These are phyloP conservation scores for Oscheius sp. DNA, from an alignment of 2,888 invertebrate species.

Conservation along the genomic window DNA sequence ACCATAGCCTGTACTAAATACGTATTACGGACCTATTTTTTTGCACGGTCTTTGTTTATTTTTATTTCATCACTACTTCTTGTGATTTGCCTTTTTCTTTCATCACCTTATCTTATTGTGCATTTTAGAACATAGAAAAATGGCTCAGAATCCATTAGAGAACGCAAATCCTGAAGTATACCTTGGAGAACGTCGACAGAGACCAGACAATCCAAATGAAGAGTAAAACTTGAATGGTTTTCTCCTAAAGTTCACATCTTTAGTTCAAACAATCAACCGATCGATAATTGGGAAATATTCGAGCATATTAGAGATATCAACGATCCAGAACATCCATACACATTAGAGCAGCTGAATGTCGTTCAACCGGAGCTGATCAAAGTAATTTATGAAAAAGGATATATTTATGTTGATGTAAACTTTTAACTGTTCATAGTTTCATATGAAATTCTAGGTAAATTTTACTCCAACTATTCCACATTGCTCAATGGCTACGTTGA, in stretches of 20 bases:
- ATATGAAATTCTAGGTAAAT: conserved; percentile 70
- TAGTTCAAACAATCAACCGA: conserved; percentile 51
- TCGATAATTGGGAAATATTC: conserved; percentile 72
- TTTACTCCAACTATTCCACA: conserved; percentile 98
- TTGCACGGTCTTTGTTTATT: too few relatives aligned
- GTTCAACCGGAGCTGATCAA: conserved; percentile 78
- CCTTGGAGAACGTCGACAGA: conserved; percentile 37
- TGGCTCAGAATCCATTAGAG: conserved; percentile 44
- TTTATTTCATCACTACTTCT: too few relatives aligned
- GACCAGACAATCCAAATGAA: conserved; percentile 37
- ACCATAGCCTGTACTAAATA: too few relatives aligned
- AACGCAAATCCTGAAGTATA: conserved; percentile 52
- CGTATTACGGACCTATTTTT: too few relatives aligned
- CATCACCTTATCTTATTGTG: too few relatives aligned
- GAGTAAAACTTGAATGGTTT: background rate
- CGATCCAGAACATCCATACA: conserved; percentile 96
- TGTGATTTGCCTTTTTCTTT: too few relatives aligned
- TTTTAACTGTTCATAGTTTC: background rate
- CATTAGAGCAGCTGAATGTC: conserved; percentile 91
- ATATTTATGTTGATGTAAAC: conserved; percentile 60
- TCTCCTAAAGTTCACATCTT: background rate
- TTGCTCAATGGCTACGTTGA: conserved; percentile 97
- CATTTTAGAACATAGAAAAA: conserved; percentile 11
- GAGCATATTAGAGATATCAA: conserved; percentile 91
- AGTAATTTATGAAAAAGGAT: conserved; percentile 50